Conservation (phyloP, 2,797 vertebrate genomes). For the Microchirus variegatus region DNA sequence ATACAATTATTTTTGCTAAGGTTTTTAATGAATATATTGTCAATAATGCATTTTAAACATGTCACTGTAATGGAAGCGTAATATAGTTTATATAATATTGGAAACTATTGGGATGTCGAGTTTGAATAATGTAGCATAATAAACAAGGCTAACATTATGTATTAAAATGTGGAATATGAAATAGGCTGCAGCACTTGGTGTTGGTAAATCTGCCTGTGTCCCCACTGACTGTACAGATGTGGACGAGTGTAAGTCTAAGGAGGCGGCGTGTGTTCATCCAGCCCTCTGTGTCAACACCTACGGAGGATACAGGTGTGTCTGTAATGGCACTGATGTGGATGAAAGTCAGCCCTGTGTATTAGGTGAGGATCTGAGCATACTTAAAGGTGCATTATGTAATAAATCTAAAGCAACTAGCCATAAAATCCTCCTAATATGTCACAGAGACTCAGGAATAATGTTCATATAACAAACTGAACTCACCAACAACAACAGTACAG, state of each 20-base stretch:
- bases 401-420: too few relatives aligned
- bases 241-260: slow-evolving; percentile 79
- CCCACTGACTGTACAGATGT: slow-evolving; percentile 71
- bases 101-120: too few relatives aligned
- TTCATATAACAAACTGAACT: too few relatives aligned
- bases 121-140: neutral
- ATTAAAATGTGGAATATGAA: neutral
- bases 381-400: too few relatives aligned
- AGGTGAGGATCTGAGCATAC: slow-evolving; percentile 62
- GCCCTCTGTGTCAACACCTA: slow-evolving; percentile 85
- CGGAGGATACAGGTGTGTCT: slow-evolving; percentile 85
- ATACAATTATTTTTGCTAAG: neutral
- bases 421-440: too few relatives aligned
- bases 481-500: too few relatives aligned
- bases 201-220: slow-evolving; percentile 15
- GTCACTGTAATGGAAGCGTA: neutral
- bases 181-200: neutral
- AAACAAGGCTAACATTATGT: neutral
- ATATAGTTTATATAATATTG: neutral
- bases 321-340: slow-evolving; percentile 81
- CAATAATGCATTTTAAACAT: neutral
- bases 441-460: too few relatives aligned
- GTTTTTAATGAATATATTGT: neutral
- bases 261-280: slow-evolving; percentile 65
- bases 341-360: slow-evolving; percentile 75